phyloP scores from a whole-genome alignment of 2,797 vertebrate genomes.

The Phrynocephalus forsythii region DNA sequence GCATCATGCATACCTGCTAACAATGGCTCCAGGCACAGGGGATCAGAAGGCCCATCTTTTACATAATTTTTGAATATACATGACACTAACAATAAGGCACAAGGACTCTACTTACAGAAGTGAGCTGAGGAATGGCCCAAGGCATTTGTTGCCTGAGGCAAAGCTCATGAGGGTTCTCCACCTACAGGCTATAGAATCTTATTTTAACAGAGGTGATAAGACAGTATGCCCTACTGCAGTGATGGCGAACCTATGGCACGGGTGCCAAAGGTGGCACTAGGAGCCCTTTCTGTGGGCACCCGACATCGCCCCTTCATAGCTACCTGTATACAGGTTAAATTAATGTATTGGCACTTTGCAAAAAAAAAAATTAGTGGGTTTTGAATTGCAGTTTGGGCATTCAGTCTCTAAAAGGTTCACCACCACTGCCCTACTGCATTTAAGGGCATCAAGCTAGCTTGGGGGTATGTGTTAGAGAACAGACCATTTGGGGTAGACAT shows the following conservation, averaged over 20 bases:
- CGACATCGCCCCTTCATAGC: too few relatives aligned
- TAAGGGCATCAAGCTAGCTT: background rate
- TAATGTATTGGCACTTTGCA: too few relatives aligned
- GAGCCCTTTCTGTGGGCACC: too few relatives aligned
- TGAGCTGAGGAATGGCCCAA: background rate
- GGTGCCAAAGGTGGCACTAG: too few relatives aligned
- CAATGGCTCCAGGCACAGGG: background rate
- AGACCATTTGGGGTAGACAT: background rate
- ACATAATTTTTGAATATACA: background rate
- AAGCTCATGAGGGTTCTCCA: background rate
- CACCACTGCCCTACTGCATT: background rate
- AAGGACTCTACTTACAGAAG: background rate
- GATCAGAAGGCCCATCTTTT: background rate
- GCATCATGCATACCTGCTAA: background rate
- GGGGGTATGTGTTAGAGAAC: too few relatives aligned
- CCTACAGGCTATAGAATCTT: background rate
- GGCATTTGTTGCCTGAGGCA: background rate
- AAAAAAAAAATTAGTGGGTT: too few relatives aligned
- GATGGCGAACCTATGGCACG: too few relatives aligned
- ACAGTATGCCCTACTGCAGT: background rate
- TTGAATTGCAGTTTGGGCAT: too few relatives aligned
- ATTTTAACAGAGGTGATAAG: background rate
- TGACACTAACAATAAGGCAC: background rate
- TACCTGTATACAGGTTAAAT: too few relatives aligned
- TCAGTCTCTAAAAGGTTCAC: too few relatives aligned